Evolutionary conservation across 2,888 invertebrate genomes (phyloP).

Genomic region (Sarcophaga variegata): DNA sequence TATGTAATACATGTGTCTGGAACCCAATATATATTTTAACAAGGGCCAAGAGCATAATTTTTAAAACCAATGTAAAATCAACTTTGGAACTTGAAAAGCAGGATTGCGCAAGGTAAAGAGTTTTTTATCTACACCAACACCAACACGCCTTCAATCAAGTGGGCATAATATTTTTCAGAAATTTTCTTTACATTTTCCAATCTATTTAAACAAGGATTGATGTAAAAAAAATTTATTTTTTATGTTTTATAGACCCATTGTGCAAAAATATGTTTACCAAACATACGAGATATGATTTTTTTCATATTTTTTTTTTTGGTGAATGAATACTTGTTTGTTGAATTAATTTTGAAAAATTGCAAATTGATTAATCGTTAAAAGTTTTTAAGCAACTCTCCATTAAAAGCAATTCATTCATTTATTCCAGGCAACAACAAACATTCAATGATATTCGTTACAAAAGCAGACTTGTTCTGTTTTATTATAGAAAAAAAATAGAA

Average conservation of each 20-base stretch:
- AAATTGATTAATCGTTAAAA: conserved; percentile 67
- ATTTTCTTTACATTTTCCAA: too few relatives aligned
- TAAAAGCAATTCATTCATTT: conserved; percentile 55
- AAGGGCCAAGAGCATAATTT: too few relatives aligned
- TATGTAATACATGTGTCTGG: too few relatives aligned
- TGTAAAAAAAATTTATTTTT: too few relatives aligned
- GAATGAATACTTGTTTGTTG: conserved; percentile 66
- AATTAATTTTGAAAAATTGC: conserved; percentile 68
- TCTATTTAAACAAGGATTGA: too few relatives aligned
- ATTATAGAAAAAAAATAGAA: neutral
- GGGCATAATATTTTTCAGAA: too few relatives aligned
- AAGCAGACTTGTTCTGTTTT: neutral
- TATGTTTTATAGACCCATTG: neutral
- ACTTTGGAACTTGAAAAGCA: too few relatives aligned
- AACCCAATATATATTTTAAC: too few relatives aligned
- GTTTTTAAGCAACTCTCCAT: conserved; percentile 53
- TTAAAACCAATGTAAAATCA: too few relatives aligned
- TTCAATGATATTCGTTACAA: conserved; percentile 7
- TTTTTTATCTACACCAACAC: too few relatives aligned
- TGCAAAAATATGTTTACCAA: conserved; percentile 23
- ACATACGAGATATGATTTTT: neutral
- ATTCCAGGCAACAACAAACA: conserved; percentile 1
- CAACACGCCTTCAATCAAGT: too few relatives aligned
- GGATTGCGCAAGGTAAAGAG: too few relatives aligned
- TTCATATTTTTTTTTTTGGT: conserved; percentile 7